These are phyloP conservation scores for Pelosia muscerda DNA, from an alignment of 2,888 invertebrate genomes.

Conservation along the genomic window DNA sequence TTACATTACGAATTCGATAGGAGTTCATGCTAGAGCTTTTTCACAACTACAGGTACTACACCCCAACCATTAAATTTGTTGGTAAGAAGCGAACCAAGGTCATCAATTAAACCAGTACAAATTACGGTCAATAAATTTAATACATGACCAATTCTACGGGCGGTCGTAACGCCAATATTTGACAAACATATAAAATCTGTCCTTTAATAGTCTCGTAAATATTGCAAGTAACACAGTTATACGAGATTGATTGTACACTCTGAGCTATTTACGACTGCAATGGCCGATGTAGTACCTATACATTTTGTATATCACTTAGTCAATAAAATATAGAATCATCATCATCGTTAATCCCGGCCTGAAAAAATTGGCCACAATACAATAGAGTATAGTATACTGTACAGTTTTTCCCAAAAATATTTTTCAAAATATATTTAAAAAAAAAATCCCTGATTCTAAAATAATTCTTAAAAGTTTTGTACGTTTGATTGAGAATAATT, in stretches of 20 bases:
- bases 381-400: no score
- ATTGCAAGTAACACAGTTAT: conserved; percentile 16
- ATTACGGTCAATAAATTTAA: conserved; percentile 13
- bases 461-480: no score
- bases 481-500: no score
- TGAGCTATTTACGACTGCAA: conserved; percentile 14
- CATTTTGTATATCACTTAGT: conserved; percentile 1
- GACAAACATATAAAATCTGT: conserved; percentile 22
- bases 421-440: no score
- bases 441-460: no score
- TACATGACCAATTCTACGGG: conserved; percentile 11
- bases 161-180: conserved; percentile 19
- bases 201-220: conserved; percentile 18
- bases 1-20: no score
- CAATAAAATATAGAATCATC: background rate
- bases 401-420: no score
- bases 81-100: background rate
- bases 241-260: conserved; percentile 17
- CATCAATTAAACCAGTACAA: conserved; percentile 13
- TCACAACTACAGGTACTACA: no score
- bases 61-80: background rate
- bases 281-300: conserved; percentile 2
- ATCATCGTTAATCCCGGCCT: no score
- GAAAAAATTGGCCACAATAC: no score
- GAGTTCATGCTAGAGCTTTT: no score